A percentile compares a stretch with the other conserved stretches of the same genome.
phyloP scores from a whole-genome alignment of 2,113 vertebrate genomes.

The Paracanthobrama guichenoti region DNA sequence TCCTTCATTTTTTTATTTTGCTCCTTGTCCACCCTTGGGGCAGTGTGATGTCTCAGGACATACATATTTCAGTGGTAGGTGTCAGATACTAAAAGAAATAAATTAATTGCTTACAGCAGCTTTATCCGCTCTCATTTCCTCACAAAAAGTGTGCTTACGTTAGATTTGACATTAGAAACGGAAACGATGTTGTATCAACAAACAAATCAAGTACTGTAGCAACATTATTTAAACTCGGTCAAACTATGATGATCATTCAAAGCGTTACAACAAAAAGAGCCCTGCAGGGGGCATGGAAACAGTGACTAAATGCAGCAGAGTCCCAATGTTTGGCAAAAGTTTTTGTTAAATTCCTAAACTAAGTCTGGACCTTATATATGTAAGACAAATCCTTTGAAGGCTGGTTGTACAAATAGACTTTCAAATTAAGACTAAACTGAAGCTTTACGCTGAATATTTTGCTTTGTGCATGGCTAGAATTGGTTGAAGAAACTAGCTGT shows the following conservation, averaged over 20 bases:
- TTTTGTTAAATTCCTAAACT: not conserved
- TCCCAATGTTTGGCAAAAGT: not conserved
- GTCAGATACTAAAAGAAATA: not conserved
- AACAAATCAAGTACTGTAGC: slow-evolving; percentile 39
- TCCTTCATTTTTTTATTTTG: not conserved
- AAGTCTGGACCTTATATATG: not conserved
- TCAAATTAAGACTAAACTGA: not conserved
- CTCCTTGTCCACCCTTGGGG: no score
- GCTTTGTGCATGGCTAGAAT: not conserved
- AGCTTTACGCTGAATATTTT: not conserved
- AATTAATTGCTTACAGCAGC: not conserved
- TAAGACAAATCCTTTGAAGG: not conserved
- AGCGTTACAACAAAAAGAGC: slow-evolving; percentile 61
- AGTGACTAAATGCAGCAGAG: not conserved
- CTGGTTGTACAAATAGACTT: not conserved
- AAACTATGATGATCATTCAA: slow-evolving; percentile 58
- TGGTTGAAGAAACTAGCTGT: not conserved
- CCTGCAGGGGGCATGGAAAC: not conserved
- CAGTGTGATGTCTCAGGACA: not conserved
- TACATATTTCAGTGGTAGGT: not conserved
- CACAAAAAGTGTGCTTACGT: slow-evolving; percentile 49
- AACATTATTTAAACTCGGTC: slow-evolving; percentile 64
- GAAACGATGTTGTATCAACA: slow-evolving; percentile 21
- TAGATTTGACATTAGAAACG: slow-evolving; percentile 52
- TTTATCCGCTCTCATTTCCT: not conserved